Evolutionary conservation across 2,888 invertebrate species (phyloP).

Genomic region (Unio pictorum): DNA sequence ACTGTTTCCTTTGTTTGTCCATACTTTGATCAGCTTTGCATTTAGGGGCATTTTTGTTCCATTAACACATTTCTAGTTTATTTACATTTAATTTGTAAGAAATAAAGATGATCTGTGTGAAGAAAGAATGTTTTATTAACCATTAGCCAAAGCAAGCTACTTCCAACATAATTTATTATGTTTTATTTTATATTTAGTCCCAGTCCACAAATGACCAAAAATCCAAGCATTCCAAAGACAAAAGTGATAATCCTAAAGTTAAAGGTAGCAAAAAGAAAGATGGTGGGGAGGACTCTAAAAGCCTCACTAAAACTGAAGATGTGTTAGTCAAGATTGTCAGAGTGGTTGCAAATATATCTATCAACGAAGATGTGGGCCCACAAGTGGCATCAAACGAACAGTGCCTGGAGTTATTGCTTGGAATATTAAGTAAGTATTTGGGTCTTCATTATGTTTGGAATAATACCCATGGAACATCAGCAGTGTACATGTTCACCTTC

Average conservation of each 20-base stretch:
- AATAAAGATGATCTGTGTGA: no score
- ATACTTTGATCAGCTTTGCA: no score
- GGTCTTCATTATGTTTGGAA: neutral
- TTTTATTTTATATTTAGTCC: slow-evolving; percentile 2
- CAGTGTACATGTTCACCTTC: no score
- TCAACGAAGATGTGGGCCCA: slow-evolving; percentile 83
- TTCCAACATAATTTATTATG: neutral
- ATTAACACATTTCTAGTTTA: slow-evolving; percentile 1
- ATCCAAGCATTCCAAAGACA: neutral
- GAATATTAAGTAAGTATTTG: slow-evolving; percentile 63
- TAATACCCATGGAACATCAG: neutral
- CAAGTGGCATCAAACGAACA: slow-evolving; percentile 74
- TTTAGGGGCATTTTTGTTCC: no score
- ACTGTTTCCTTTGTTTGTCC: no score
- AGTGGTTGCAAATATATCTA: slow-evolving; percentile 88
- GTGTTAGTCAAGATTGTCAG: slow-evolving; percentile 76
- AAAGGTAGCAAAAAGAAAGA: slow-evolving; percentile 22
- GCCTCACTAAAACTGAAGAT: slow-evolving; percentile 72
- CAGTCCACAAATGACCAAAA: neutral
- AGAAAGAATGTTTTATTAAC: neutral
- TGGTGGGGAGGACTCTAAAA: slow-evolving; percentile 13
- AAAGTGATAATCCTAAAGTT: slow-evolving; percentile 8
- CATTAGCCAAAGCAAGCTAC: neutral
- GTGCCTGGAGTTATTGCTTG: slow-evolving; percentile 67
- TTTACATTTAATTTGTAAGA: neutral